Evolutionary conservation across 2,888 invertebrate genomes (phyloP), one percentile per base, ranked within the genome.

Genomic region (Sympetrum striolatum): DNA sequence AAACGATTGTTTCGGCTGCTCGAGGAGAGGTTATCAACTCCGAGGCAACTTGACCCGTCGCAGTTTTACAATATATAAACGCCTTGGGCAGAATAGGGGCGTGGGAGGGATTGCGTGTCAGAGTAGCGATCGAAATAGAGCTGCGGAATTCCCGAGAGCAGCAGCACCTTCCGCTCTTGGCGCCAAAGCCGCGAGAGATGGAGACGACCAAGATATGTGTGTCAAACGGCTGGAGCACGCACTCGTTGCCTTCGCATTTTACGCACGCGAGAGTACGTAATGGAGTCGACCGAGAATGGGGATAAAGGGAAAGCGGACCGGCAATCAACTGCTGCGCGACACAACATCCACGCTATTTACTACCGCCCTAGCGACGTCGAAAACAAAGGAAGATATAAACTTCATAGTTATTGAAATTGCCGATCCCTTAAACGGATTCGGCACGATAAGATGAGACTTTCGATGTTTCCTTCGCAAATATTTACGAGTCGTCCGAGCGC

Each of bases 301-400:
- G 86, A 86, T 58, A 86, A 86, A 86, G 86, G 60, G 86, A 60
- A 86, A 86, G 86, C 60, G 86, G 86, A 86, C 60, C 86, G 86
- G 86, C 60, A 86, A 86, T 86, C 60, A 86, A 60, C 60, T 86
- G 60, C 86, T 60, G 37, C 86, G 60, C 12, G 86, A 37, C 35
- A 86, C 86, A 86, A 86, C 86, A 86, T 60, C 25, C 73, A 73
- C 73, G 25, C 53, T 53, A 53, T 53, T 53, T 53, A 53, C 53
- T 53, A 53, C 53, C 44, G 44, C 10, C 10, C 44, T 10, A 44
- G 53, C 53, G 53, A 15, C 53, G 53, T 53, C 15, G 53, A 53
- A 53, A 53, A 53, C 53, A 53, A 53, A 53, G 53, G 53, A 53
- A 53, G 53, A 53, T 53, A 53, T 18, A 53, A 18, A 53, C 53